Percentiles rank a stretch among this genome's conserved stretches.
These are phyloP conservation scores for Montipora capitata DNA, from an alignment of 92 coral and sea anemone species.

Conservation along the genomic window DNA sequence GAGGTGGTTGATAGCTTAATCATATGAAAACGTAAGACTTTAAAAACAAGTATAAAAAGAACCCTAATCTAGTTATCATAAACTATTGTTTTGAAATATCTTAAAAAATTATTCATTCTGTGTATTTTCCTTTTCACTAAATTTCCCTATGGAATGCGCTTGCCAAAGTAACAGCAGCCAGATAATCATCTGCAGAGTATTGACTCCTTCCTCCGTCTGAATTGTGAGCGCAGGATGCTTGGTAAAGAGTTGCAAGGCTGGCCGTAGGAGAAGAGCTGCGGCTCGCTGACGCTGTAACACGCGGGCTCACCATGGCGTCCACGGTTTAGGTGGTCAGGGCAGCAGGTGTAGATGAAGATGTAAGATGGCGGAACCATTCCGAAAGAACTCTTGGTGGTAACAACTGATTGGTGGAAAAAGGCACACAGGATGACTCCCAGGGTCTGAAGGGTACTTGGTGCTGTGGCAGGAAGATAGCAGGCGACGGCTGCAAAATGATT, in stretches of 20 bases:
- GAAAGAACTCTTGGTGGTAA: constrained; percentile 1
- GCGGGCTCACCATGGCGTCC: not conserved
- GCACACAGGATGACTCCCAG: constrained; percentile 20
- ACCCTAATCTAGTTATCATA: no score
- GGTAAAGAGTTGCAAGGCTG: not conserved
- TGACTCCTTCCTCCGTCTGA: constrained; percentile 46
- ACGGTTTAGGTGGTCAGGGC: not conserved
- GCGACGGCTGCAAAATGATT: constrained; percentile 18
- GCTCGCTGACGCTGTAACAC: not conserved
- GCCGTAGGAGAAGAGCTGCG: not conserved
- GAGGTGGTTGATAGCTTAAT: no score
- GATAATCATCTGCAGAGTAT: constrained; percentile 69
- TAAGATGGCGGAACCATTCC: not conserved
- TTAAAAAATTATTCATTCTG: constrained; percentile 39
- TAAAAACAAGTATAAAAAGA: no score
- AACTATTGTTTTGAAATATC: no score
- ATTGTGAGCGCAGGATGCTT: constrained; percentile 16
- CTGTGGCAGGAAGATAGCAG: constrained; percentile 18
- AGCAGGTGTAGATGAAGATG: not conserved
- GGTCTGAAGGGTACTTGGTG: constrained; percentile 18
- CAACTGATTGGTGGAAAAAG: not conserved
- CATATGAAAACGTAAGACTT: no score
- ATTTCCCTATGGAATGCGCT: constrained; percentile 43
- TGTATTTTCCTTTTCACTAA: not conserved
- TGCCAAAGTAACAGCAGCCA: constrained; percentile 74